These are phyloP conservation scores for Hemichromis elongatus DNA, from an alignment of 2,113 vertebrate species.

Conservation along the genomic window DNA sequence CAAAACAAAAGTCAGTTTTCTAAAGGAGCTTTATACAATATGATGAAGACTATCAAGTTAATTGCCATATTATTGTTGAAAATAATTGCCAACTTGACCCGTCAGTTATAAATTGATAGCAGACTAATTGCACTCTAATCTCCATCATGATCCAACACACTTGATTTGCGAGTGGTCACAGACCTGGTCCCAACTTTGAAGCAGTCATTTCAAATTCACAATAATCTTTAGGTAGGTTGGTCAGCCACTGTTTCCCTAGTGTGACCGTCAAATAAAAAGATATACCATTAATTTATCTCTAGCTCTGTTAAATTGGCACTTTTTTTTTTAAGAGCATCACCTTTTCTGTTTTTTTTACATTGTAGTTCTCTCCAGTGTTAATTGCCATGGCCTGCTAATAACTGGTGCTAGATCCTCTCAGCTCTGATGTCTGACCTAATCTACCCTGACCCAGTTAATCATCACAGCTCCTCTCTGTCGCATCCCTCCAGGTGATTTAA, in stretches of 20 bases:
- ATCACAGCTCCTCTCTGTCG: neutral
- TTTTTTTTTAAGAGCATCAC: neutral
- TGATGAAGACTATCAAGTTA: neutral
- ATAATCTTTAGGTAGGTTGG: neutral
- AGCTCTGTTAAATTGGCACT: neutral
- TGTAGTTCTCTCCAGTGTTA: neutral
- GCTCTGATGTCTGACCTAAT: neutral
- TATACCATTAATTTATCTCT: neutral
- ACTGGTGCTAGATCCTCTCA: neutral
- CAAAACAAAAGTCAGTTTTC: neutral
- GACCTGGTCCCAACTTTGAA: neutral
- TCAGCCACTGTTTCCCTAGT: neutral
- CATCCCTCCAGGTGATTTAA: neutral
- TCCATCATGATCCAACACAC: neutral
- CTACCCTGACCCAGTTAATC: neutral
- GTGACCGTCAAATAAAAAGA: neutral
- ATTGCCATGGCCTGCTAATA: neutral
- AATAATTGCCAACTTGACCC: neutral
- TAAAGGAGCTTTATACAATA: neutral
- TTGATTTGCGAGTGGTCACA: neutral
- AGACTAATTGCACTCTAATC: neutral
- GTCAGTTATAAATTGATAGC: neutral
- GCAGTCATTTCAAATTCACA: neutral
- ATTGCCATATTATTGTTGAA: neutral
- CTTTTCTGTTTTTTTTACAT: rapidly evolving